These are phyloP conservation scores for Gymnocephalus cernua DNA, from an alignment of 2,113 vertebrate species.

Conservation along the genomic window DNA sequence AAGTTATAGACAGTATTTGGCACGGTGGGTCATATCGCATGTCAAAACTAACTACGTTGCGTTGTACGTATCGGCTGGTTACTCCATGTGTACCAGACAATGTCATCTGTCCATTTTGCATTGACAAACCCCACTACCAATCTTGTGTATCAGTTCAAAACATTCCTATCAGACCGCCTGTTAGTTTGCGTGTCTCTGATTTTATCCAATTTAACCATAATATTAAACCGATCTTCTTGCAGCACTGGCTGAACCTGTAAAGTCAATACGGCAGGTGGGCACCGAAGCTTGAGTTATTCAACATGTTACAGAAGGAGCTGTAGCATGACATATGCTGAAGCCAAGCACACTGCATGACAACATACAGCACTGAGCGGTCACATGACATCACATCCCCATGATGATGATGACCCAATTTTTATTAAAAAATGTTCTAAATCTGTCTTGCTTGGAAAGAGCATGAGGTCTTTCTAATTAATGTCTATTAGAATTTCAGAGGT, in stretches of 20 bases:
- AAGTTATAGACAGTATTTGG: not conserved
- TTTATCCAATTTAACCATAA: not conserved
- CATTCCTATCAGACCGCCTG: not conserved
- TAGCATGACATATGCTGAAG: not conserved
- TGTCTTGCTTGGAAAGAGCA: constrained; percentile 13
- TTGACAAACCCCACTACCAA: too few species aligned
- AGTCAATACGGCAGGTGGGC: not conserved
- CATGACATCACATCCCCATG: not conserved
- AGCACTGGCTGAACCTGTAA: not conserved
- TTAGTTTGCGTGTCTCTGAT: not conserved
- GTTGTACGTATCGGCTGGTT: not conserved
- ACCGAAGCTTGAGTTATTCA: not conserved
- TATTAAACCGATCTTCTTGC: not conserved
- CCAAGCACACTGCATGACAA: not conserved
- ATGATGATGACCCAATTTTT: not conserved
- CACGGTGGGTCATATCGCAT: not conserved
- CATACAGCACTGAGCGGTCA: not conserved
- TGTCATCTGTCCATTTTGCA: not conserved
- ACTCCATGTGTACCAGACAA: not conserved
- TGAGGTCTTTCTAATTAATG: constrained; percentile 19
- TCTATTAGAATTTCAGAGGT: constrained; percentile 6
- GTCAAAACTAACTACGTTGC: not conserved
- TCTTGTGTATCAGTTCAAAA: not conserved
- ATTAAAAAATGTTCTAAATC: constrained; percentile 26
- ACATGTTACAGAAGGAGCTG: not conserved